phyloP scores from a whole-genome alignment of 2,797 vertebrate genomes.

The Labeo calbasu region DNA sequence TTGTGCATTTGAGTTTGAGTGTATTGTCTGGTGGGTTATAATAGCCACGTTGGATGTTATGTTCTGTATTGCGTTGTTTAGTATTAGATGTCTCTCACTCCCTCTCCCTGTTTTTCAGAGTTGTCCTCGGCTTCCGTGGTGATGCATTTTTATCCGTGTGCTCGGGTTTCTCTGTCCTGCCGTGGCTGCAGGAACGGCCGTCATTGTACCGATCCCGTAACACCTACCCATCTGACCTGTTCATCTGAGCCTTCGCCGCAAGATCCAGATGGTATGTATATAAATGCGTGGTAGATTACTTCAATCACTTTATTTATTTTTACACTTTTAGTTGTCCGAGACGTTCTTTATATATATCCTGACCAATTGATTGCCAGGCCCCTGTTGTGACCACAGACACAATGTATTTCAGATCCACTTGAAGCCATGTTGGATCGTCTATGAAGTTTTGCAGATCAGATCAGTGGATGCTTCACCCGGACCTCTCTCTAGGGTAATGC shows the following conservation, averaged over 20 bases:
- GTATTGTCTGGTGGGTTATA: not conserved
- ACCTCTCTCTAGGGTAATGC: not conserved
- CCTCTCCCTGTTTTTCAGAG: constrained; percentile 31
- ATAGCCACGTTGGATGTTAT: constrained; percentile 22
- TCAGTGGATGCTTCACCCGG: not conserved
- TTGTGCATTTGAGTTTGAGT: not conserved
- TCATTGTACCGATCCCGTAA: constrained; percentile 46
- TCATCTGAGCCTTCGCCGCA: constrained; percentile 1
- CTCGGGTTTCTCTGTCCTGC: constrained; percentile 52
- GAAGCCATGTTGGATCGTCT: not conserved
- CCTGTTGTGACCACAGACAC: not conserved
- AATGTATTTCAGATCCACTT: not conserved
- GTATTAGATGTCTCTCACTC: constrained; percentile 19
- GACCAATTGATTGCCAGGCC: not conserved
- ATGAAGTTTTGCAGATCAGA: not conserved
- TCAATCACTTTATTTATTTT: constrained; percentile 27
- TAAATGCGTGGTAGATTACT: not conserved
- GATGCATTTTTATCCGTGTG: constrained; percentile 48
- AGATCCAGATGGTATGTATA: not conserved
- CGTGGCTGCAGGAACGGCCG: constrained; percentile 41
- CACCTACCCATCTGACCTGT: constrained; percentile 39
- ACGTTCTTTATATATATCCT: not conserved
- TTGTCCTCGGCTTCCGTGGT: constrained; percentile 35
- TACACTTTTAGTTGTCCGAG: constrained; percentile 11
- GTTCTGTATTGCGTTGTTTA: constrained; percentile 20